A percentile compares a stretch with the other conserved stretches of the same genome.
phyloP scores from a whole-genome alignment of 2,797 vertebrate genomes.

The Cyprinodon diabolis region DNA sequence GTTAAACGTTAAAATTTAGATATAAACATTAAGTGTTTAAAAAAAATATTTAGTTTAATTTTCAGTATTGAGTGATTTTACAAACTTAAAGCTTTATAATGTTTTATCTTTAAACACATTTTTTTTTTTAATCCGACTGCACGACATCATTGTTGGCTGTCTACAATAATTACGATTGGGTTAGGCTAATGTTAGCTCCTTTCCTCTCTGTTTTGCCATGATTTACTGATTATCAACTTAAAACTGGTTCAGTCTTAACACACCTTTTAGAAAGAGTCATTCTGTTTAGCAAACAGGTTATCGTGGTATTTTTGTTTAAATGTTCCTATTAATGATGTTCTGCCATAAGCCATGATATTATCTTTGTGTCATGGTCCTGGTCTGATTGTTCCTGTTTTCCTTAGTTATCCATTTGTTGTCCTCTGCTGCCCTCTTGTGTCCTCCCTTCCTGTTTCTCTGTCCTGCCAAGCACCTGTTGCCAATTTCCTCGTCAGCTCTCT shows the following conservation, averaged over 20 bases:
- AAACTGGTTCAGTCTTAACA: background rate
- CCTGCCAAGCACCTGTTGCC: too few relatives aligned
- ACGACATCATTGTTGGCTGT: background rate
- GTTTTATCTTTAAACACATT: background rate
- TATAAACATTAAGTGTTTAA: background rate
- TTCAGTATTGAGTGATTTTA: background rate
- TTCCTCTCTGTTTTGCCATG: background rate
- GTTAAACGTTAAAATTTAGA: background rate
- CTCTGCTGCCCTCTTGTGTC: too few relatives aligned
- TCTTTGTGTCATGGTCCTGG: too few relatives aligned
- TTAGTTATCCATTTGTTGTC: too few relatives aligned
- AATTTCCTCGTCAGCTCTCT: too few relatives aligned
- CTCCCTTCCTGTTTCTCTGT: too few relatives aligned
- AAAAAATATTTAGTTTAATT: background rate
- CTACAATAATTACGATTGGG: background rate
- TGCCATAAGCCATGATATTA: background rate
- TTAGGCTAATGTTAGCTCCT: background rate
- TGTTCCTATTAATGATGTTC: background rate
- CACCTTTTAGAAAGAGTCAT: background rate
- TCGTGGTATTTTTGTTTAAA: background rate
- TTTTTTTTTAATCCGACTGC: background rate
- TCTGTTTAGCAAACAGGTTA: background rate
- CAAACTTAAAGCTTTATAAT: background rate
- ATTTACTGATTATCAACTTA: background rate
- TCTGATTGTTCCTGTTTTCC: too few relatives aligned